Evolutionary conservation across 2,797 vertebrate species (phyloP).

Genomic region (Garrulus glandarius): DNA sequence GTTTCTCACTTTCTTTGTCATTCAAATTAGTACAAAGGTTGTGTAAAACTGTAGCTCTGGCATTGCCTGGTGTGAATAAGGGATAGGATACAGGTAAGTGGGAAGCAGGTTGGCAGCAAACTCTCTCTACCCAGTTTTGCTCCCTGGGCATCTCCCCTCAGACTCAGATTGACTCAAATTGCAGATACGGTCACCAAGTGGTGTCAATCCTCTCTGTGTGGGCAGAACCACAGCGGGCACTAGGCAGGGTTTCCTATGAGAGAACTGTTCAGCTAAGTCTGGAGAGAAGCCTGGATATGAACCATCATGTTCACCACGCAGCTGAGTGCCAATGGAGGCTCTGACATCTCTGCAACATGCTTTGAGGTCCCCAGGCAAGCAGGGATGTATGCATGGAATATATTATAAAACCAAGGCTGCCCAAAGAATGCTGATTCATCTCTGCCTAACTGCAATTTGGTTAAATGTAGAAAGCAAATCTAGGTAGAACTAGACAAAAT

Average conservation of each 20-base stretch:
- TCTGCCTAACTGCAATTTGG: not conserved
- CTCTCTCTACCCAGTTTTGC: not conserved
- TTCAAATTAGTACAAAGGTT: not conserved
- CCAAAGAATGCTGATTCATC: not conserved
- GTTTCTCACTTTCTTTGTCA: not conserved
- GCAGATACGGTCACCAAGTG: not conserved
- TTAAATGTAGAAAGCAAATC: not conserved
- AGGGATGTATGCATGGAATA: rapidly evolving
- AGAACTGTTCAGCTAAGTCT: not conserved
- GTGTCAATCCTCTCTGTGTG: too few species aligned
- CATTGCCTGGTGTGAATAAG: not conserved
- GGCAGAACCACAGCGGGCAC: not conserved
- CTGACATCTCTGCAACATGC: not conserved
- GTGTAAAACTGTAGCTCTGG: not conserved
- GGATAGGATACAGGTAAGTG: not conserved
- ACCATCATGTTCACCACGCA: rapidly evolving
- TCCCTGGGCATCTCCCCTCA: not conserved
- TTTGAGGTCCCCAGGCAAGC: not conserved
- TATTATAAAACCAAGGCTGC: not conserved
- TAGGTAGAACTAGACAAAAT: not conserved
- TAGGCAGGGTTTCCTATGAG: not conserved
- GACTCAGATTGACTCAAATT: not conserved
- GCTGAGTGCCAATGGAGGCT: not conserved
- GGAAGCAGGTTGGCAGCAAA: not conserved
- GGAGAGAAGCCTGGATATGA: not conserved